Evolutionary conservation across 1,140 invertebrate species (phyloP), one percentile per base, ranked within the genome.

Genomic region (Bradysia coprophila): DNA sequence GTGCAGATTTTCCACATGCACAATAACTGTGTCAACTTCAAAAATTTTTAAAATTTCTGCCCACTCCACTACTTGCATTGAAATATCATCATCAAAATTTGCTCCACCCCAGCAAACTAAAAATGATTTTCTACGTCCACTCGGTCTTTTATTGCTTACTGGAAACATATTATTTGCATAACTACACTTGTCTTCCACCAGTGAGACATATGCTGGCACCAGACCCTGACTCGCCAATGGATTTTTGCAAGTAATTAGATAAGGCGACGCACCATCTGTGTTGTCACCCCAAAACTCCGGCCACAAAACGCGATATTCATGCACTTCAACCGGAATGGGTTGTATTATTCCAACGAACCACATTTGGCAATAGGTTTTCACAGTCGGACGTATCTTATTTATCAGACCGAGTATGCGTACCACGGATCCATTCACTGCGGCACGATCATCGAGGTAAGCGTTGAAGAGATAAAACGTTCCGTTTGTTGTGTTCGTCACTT

Each of bases 391-490:
- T 22, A 39, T 22, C 24, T 22, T 39, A 22, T 39, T 22, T 10
- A 39, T 39, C 16, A 39, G 15, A n/a, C 21, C 19, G 10, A 39
- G 16, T 8, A 39, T 39, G 15, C 38, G 22, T 1, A 39, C 16
- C 1, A 39, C 20, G n/a, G 38, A 13, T 39, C 16, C 8, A 39
- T 39, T 21, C 4, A 39, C n/a, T 22, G 5, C 21, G 13, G 5
- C 21, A 3, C 38, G 19, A 3, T 21, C 21, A 22, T 39, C 38
- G 19, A n/a, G 24, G 11, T 21, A 39, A 1, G 38, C 38, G 24
- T 39, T 39, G 16, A 39, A 21, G 1, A 39, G 6, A 11, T 39
- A 21, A 22, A 39, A 39, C n/a, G 38, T 39, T 39, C 38, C 38
- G 24, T 39, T 39, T 20, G 19, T 21, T 39, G 38, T 39, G 10